phyloP scores from a whole-genome alignment of 1,140 invertebrate genomes.

The Drosophila busckii region DNA sequence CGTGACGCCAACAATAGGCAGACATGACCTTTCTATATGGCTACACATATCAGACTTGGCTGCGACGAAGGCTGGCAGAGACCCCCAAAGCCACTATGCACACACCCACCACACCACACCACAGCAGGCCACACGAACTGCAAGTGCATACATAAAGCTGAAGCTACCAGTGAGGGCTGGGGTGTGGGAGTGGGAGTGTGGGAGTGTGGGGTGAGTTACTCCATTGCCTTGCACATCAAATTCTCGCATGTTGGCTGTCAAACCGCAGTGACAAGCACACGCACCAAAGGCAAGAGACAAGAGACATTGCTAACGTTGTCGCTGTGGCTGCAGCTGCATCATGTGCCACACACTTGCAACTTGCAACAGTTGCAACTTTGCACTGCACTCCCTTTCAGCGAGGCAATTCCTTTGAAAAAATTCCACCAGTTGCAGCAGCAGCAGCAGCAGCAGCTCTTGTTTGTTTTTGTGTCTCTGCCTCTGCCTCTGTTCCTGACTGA shows the following conservation, averaged over 20 bases:
- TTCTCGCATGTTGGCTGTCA: slow-evolving; percentile 77
- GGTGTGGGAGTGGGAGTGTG: not conserved
- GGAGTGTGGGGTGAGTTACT: not conserved
- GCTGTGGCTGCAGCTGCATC: slow-evolving; percentile 38
- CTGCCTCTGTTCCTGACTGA: too few species aligned
- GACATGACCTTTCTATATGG: slow-evolving; percentile 51
- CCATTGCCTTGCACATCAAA: slow-evolving; percentile 60
- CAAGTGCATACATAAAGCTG: not conserved
- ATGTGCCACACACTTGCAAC: not conserved
- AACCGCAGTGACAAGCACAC: slow-evolving; percentile 62
- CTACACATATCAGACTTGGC: slow-evolving; percentile 23
- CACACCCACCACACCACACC: slow-evolving; percentile 37
- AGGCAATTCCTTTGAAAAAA: slow-evolving; percentile 69
- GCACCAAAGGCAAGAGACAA: slow-evolving; percentile 20
- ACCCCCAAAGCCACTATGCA: slow-evolving; percentile 16
- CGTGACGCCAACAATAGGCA: slow-evolving; percentile 62
- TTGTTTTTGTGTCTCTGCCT: slow-evolving; percentile 59
- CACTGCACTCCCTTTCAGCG: not conserved
- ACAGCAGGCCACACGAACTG: slow-evolving; percentile 6
- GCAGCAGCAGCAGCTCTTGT: slow-evolving; percentile 32
- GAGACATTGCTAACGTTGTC: slow-evolving; percentile 25
- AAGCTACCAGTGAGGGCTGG: slow-evolving; percentile 6
- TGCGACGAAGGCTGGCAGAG: not conserved
- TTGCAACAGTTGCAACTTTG: too few species aligned
- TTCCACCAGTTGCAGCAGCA: slow-evolving; percentile 54